Percentiles rank a stretch among this genome's conserved stretches.
These are phyloP conservation scores for Regulus satrapa DNA, from an alignment of 2,113 vertebrate genomes.

Conservation along the genomic window DNA sequence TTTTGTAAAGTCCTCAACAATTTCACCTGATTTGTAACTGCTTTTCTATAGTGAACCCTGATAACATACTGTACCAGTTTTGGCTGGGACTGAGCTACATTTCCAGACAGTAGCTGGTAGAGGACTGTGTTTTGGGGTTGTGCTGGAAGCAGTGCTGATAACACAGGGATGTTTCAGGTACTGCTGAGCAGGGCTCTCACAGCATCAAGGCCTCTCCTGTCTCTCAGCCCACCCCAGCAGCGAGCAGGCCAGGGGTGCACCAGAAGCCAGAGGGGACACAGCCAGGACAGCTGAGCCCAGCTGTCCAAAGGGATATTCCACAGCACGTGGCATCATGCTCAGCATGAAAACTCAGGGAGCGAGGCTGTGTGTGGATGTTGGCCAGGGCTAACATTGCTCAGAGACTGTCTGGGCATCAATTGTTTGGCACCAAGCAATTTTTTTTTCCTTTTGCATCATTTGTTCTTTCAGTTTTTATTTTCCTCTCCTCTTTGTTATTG, in stretches of 20 bases:
- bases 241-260: fast-evolving
- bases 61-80: background rate
- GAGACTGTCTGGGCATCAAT: background rate
- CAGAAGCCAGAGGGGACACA: background rate
- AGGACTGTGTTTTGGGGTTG: background rate
- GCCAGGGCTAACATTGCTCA: background rate
- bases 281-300: background rate
- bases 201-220: background rate
- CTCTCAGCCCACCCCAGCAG: background rate
- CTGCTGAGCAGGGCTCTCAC: background rate
- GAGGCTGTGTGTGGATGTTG: background rate
- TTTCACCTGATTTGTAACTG: background rate
- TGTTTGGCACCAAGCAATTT: background rate
- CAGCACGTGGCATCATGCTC: background rate
- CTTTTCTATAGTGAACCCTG: background rate
- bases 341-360: background rate
- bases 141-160: background rate
- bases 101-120: background rate
- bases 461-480: background rate
- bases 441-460: background rate
- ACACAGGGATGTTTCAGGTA: background rate
- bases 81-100: background rate
- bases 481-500: background rate
- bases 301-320: background rate
- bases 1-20: background rate